phyloP scores from a whole-genome alignment of 2,113 vertebrate genomes.

The Cinclus mexicanus region DNA sequence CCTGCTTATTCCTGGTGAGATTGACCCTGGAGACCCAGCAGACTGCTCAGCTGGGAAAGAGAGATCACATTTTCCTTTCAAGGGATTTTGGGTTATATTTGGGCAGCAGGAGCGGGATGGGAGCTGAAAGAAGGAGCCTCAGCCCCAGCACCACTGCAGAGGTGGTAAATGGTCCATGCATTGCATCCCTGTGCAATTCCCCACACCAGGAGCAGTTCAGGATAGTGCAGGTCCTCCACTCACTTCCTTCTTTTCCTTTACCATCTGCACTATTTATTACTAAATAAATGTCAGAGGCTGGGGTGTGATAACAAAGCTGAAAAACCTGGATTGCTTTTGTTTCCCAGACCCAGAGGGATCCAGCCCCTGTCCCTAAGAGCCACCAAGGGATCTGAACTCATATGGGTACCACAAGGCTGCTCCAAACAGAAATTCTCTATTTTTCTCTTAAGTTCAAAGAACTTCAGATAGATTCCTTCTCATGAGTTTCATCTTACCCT shows the following conservation, averaged over 20 bases:
- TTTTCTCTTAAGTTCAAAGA: not conserved
- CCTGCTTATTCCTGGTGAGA: not conserved
- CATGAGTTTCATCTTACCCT: not conserved
- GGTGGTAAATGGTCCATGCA: not conserved
- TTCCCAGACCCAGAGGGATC: not conserved
- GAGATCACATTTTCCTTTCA: not conserved
- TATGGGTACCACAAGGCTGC: not conserved
- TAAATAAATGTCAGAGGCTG: not conserved
- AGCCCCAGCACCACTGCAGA: not conserved
- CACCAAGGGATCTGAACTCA: not conserved
- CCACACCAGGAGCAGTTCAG: not conserved
- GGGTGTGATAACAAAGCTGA: not conserved
- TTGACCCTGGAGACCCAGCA: not conserved
- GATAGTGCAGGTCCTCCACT: not conserved
- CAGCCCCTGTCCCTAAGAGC: not conserved
- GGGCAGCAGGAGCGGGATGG: not conserved
- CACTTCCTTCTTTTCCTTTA: not conserved
- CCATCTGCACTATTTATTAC: not conserved
- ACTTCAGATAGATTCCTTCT: not conserved
- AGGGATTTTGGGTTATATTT: conserved; percentile 13
- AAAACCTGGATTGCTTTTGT: not conserved
- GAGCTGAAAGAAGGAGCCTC: not conserved
- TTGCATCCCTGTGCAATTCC: not conserved
- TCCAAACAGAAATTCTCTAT: not conserved
- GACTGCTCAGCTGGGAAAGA: not conserved